Evolutionary conservation across 2,888 invertebrate genomes (phyloP), one percentile per base, ranked within the genome.

Genomic region (Eupsilia transversa): DNA sequence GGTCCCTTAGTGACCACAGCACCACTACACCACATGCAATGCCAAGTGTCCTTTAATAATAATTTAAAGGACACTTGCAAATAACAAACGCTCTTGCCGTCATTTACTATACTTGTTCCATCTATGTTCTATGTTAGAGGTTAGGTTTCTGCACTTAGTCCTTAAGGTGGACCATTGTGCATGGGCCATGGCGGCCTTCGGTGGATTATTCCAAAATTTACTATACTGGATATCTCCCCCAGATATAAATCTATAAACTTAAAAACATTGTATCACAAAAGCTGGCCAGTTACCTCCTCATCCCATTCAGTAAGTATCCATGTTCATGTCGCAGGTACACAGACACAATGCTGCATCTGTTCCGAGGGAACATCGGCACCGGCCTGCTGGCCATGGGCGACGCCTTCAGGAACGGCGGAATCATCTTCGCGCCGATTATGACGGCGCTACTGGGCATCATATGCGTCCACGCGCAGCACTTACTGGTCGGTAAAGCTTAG

Each of bases 371-470:
- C 96, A 98, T 99, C 77, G 99, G 99, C 46, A 99, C 99, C 0
- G 99, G 99, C 0, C 97, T 99, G 84, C 97, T 99, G 90, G 99
- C 99, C 2, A 98, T 99, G 98, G 99, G 99, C 12, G 98, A 98
- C 92, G 99, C 99, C 0, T 98, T 99, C 92, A 98, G 97, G 92
- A 98, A 99, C 93, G 98, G 99, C 33, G 99, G 99, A 12, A 95
- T 99, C 2, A 91, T 98, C 78, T 97, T 99, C 76, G 98, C 98
- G 0, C 97, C 98, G 20, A 94, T 98, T 64, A 97, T 98, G 71
- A 97, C 99, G 0, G 96, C 98, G 0, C 76, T 98, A 12, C 97
- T 99, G 27, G 99, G 99, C 5, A 82, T 98, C 64, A 97, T 99
- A 69, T 98, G 98, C 91, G 98, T 99, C 10, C 99, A 99, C 93